Percentiles rank a stretch among this genome's conserved stretches.
These are phyloP conservation scores for Ennomos fuscantarius DNA, from an alignment of 2,888 invertebrate species.

Conservation along the genomic window DNA sequence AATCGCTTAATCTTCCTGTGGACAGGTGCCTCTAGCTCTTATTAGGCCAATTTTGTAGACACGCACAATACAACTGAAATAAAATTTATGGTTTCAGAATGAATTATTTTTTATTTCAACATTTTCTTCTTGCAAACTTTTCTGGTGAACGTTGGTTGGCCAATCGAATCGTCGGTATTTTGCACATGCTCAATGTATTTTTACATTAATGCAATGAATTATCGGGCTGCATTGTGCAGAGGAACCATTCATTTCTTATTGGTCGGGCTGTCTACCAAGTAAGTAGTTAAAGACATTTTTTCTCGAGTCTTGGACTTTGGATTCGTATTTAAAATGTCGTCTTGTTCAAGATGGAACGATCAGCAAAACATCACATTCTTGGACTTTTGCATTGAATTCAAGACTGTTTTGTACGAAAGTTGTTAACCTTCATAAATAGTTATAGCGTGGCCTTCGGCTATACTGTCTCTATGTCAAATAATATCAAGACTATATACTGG, in stretches of 20 bases:
- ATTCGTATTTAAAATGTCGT: constrained; percentile 30
- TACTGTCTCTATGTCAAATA: too few relatives aligned
- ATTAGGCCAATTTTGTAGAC: constrained; percentile 54
- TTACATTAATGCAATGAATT: constrained; percentile 47
- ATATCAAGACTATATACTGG: too few relatives aligned
- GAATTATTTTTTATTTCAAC: constrained; percentile 21
- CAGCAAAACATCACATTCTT: constrained; percentile 29
- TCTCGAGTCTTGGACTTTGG: constrained; percentile 20
- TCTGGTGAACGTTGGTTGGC: constrained; percentile 23
- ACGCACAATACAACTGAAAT: constrained; percentile 36
- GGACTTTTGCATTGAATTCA: constrained; percentile 33
- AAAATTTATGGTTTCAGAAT: constrained; percentile 25
- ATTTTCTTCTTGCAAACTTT: constrained; percentile 15
- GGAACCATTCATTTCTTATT: constrained; percentile 37
- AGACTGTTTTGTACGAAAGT: constrained; percentile 17
- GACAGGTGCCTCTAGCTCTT: constrained; percentile 56
- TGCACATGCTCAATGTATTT: constrained; percentile 52
- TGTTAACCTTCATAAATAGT: constrained; percentile 1
- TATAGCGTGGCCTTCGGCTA: neutral
- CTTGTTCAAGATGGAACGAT: constrained; percentile 33
- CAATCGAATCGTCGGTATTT: constrained; percentile 46
- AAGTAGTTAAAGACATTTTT: constrained; percentile 23
- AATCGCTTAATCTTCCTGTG: constrained; percentile 62
- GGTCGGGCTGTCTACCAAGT: constrained; percentile 16
- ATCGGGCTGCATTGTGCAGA: constrained; percentile 30